Percentiles rank a stretch among this genome's conserved stretches.
These are phyloP conservation scores for Desmophyllum pertusum DNA, from an alignment of 92 coral and sea anemone species.

Conservation along the genomic window DNA sequence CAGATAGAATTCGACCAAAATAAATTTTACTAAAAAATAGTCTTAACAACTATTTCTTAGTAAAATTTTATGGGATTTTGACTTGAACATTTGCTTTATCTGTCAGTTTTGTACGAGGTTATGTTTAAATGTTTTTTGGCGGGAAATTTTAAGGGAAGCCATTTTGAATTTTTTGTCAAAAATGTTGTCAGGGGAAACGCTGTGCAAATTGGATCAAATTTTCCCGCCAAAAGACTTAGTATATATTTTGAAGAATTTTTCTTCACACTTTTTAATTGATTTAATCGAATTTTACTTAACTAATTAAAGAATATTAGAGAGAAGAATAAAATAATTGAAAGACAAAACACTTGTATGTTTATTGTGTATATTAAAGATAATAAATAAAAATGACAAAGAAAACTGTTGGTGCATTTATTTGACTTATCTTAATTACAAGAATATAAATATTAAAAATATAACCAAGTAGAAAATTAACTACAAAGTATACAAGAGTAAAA, in stretches of 20 bases:
- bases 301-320: neutral
- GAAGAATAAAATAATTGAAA: neutral
- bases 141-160: neutral
- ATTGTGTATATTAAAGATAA: neutral
- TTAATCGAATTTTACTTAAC: neutral
- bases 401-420: neutral
- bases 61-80: too few relatives aligned
- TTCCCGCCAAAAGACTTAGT: conserved; percentile 29
- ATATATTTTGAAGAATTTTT: neutral
- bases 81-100: neutral
- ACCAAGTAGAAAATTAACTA: too few relatives aligned
- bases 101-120: neutral
- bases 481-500: neutral
- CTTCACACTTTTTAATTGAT: neutral
- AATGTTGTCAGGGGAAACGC: conserved; percentile 22
- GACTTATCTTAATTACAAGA: neutral
- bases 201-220: conserved; percentile 10
- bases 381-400: neutral
- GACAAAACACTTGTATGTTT: neutral
- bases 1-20: neutral
- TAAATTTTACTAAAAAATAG: neutral
- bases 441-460: too few relatives aligned
- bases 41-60: too few relatives aligned
- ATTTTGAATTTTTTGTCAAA: neutral
- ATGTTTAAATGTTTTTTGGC: neutral